A percentile compares a stretch with the other conserved stretches of the same genome.
These are phyloP conservation scores for Agriopis leucophaearia DNA, from an alignment of 2,888 invertebrate species.

Conservation along the genomic window DNA sequence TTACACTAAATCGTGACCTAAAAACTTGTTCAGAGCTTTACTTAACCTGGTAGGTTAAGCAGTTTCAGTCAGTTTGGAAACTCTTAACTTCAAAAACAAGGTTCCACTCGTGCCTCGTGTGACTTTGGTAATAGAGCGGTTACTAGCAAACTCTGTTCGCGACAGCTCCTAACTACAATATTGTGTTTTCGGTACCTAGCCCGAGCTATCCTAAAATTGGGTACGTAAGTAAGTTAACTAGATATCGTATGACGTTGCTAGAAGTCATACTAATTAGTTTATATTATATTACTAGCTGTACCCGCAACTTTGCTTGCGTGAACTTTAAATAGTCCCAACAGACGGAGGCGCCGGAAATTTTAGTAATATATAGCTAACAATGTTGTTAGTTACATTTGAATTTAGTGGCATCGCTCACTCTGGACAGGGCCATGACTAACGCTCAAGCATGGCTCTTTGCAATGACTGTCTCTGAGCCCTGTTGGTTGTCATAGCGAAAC, in stretches of 20 bases:
- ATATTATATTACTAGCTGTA: too few relatives aligned
- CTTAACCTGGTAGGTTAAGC: slow-evolving; percentile 3
- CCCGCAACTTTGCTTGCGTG: too few relatives aligned
- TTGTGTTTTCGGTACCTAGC: slow-evolving; percentile 20
- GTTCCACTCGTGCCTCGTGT: slow-evolving; percentile 30
- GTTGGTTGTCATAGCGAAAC: too few relatives aligned
- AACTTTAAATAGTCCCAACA: too few relatives aligned
- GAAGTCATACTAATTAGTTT: not conserved
- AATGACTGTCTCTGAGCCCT: too few relatives aligned
- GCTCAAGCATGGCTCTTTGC: too few relatives aligned
- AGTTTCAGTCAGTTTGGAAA: slow-evolving; percentile 27
- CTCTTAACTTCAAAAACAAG: slow-evolving; percentile 34
- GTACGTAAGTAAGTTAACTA: slow-evolving; percentile 1
- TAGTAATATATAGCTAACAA: too few relatives aligned
- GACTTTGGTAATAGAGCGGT: slow-evolving; percentile 38
- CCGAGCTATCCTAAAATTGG: not conserved
- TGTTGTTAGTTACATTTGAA: too few relatives aligned
- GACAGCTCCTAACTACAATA: slow-evolving; percentile 32
- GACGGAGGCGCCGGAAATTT: too few relatives aligned
- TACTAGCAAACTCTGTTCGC: slow-evolving; percentile 25
- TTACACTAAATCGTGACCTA: not conserved
- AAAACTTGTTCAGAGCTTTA: not conserved
- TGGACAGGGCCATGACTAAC: too few relatives aligned
- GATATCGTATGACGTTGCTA: not conserved
- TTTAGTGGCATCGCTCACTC: too few relatives aligned